Evolutionary conservation across 2,797 vertebrate genomes (phyloP).

Genomic region (Crenuchus spilurus): DNA sequence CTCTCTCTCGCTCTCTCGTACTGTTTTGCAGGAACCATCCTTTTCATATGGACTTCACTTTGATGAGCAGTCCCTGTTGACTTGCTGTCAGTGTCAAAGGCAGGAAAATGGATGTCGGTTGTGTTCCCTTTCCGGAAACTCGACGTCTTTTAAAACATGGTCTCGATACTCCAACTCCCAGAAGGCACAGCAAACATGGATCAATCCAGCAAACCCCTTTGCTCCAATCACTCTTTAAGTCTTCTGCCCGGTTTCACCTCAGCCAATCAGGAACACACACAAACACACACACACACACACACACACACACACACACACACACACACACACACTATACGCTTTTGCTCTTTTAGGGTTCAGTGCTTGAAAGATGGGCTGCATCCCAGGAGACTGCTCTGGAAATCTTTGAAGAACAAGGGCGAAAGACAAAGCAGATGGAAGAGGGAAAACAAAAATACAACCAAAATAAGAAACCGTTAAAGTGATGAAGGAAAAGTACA

Average conservation of each 20-base stretch:
- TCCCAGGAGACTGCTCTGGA: conserved; percentile 36
- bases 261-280: conserved; percentile 28
- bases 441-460: neutral
- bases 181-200: conserved; percentile 3
- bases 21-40: neutral
- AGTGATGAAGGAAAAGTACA: neutral
- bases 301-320: neutral
- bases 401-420: conserved; percentile 24
- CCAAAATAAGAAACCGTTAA: neutral
- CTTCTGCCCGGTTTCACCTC: conserved; percentile 42
- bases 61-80: conserved; percentile 19
- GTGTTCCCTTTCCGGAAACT: conserved; percentile 30
- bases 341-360: conserved; percentile 36
- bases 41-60: conserved; percentile 19
- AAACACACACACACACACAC: conserved; percentile 12
- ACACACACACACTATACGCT: neutral
- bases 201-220: conserved; percentile 35
- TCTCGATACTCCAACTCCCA: conserved; percentile 24
- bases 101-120: conserved; percentile 32
- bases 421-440: neutral
- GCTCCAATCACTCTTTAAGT: conserved; percentile 36
- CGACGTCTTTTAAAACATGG: conserved; percentile 21
- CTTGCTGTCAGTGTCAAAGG: conserved; percentile 18
- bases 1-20: neutral
- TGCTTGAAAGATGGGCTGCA: conserved; percentile 30